Conservation (phyloP, 2,888 invertebrate species). For the Lepeophtheirus nordmannii region DNA sequence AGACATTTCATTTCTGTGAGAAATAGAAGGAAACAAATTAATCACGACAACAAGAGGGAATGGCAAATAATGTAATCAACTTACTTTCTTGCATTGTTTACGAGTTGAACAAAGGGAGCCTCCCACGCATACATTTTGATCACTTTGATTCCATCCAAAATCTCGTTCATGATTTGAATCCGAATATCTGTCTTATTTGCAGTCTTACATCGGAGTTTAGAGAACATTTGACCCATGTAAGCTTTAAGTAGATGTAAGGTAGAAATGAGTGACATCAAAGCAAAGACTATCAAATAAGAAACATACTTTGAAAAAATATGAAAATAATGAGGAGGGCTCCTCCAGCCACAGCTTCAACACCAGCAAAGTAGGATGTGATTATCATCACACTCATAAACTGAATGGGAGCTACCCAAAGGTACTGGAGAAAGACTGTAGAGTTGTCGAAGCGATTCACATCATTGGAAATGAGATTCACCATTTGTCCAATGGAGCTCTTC, state of each 20-base stretch:
- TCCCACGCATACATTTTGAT: conserved; percentile 97
- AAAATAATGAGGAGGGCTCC: conserved; percentile 59
- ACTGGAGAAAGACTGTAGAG: conserved; percentile 72
- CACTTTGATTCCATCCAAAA: conserved; percentile 79
- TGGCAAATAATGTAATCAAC: conserved; percentile 74
- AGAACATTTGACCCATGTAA: conserved; percentile 37
- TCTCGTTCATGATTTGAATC: conserved; percentile 84
- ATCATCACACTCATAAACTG: conserved; percentile 62
- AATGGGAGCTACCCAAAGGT: conserved; percentile 74
- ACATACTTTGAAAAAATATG: conserved; percentile 58
- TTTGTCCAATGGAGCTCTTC: conserved; percentile 74
- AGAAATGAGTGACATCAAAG: neutral
- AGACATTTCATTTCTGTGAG: conserved; percentile 49
- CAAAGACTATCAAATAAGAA: neutral
- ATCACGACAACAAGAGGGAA: conserved; percentile 53
- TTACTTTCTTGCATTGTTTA: conserved; percentile 54
- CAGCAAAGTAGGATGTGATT: conserved; percentile 59
- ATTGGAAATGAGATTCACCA: conserved; percentile 87
- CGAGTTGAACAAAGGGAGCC: conserved; percentile 68
- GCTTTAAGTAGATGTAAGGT: conserved; percentile 29
- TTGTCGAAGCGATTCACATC: conserved; percentile 71
- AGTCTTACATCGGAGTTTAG: conserved; percentile 51
- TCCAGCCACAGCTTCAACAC: conserved; percentile 54
- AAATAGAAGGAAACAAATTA: conserved; percentile 25
- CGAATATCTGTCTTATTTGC: conserved; percentile 74